A percentile compares a stretch with the other conserved stretches of the same genome.
phyloP scores from a whole-genome alignment of 2,113 vertebrate species.

The Sardina pilchardus region DNA sequence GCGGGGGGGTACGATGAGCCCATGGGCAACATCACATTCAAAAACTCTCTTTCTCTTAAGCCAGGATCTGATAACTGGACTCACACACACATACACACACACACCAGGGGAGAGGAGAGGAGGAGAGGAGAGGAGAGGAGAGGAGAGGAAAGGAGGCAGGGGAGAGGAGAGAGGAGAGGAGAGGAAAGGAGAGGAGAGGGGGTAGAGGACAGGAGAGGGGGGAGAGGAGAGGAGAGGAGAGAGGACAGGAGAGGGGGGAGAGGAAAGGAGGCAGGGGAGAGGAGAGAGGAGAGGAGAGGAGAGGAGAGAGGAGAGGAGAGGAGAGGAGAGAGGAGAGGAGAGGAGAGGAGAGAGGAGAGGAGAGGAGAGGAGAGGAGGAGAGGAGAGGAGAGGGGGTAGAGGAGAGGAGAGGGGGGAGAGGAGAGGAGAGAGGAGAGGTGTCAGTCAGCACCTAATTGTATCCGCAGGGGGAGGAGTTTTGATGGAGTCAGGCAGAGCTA shows the following conservation, averaged over 20 bases:
- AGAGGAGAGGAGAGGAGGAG: background rate
- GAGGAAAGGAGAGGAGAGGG: too few species aligned
- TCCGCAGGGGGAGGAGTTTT: conserved; percentile 35
- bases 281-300: too few species aligned
- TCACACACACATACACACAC: too few species aligned
- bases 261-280: too few species aligned
- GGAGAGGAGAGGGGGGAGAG: background rate
- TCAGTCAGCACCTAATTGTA: conserved; percentile 48
- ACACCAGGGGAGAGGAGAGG: conserved; percentile 23
- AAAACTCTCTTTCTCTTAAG: conserved; percentile 50
- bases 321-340: conserved; percentile 21
- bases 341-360: too few species aligned
- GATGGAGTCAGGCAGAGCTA: conserved; percentile 27
- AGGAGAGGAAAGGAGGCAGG: conserved; percentile 31
- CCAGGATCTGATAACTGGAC: conserved; percentile 36
- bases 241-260: conserved; percentile 23
- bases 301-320: too few species aligned
- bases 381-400: background rate
- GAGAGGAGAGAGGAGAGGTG: background rate
- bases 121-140: conserved; percentile 23
- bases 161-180: too few species aligned
- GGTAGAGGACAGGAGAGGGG: conserved; percentile 21
- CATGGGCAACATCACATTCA: conserved; percentile 50
- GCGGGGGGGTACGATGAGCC: background rate
- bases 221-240: background rate